phyloP scores from a whole-genome alignment of 2,888 invertebrate genomes.

The Hyalella azteca region DNA sequence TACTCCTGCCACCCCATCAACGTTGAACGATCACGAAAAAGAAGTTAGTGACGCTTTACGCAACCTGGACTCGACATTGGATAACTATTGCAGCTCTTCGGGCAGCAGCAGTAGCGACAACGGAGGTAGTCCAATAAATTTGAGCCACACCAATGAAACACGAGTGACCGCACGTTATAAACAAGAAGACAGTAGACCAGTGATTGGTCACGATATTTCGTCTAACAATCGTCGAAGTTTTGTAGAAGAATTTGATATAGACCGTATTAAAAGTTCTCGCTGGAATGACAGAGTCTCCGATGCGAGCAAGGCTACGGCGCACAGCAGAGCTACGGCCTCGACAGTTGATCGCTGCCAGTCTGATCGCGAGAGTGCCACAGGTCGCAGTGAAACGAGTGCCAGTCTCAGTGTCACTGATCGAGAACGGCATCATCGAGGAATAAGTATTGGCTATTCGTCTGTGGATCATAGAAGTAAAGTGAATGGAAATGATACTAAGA shows the following conservation, averaged over 20 bases:
- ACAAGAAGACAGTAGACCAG: background rate
- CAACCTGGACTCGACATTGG: constrained; percentile 43
- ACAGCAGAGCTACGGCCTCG: background rate
- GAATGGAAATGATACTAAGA: background rate
- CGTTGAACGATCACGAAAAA: background rate
- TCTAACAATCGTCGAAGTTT: no score
- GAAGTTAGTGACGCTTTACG: constrained; percentile 42
- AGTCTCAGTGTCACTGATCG: background rate
- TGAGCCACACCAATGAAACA: no score
- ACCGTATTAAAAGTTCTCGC: no score
- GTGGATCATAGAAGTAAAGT: background rate
- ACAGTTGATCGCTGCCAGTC: background rate
- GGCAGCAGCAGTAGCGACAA: background rate
- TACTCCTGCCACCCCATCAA: background rate
- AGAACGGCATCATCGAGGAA: no score
- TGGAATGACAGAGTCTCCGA: background rate
- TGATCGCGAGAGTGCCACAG: background rate
- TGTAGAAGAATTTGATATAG: no score
- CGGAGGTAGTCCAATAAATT: background rate
- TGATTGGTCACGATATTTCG: no score
- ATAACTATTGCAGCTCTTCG: background rate
- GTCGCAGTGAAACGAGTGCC: background rate
- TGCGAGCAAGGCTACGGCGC: background rate
- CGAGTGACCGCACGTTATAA: background rate
- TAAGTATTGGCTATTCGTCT: no score